Evolutionary conservation across 2,113 vertebrate species (phyloP).

Genomic region (Anas platyrhynchos): DNA sequence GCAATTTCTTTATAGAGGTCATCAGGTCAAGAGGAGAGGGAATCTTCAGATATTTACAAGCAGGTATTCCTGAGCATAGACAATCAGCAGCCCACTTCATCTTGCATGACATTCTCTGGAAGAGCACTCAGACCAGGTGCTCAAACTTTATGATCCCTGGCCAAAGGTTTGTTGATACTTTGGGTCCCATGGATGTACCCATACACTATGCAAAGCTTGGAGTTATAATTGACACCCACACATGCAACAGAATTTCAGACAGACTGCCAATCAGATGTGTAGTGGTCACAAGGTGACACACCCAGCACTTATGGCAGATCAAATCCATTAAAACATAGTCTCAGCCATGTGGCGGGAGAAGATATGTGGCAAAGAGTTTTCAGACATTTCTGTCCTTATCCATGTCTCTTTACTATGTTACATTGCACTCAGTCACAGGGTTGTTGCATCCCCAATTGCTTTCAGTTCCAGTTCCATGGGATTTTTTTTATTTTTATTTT

Average conservation of each 20-base stretch:
- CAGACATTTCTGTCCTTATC: neutral
- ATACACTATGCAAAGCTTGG: accelerated
- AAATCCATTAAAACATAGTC: neutral
- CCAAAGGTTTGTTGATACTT: neutral
- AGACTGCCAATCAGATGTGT: accelerated
- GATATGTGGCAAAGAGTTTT: neutral
- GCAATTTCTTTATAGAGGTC: neutral
- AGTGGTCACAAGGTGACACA: accelerated
- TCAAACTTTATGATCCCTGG: neutral
- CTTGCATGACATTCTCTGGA: accelerated
- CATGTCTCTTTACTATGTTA: neutral
- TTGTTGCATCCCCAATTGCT: neutral
- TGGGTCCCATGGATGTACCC: neutral
- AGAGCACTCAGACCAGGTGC: neutral
- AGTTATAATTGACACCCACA: accelerated
- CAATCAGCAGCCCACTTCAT: neutral
- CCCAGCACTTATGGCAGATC: neutral
- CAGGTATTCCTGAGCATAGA: neutral
- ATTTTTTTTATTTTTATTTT: neutral
- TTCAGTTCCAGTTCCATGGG: neutral
- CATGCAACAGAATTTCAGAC: neutral
- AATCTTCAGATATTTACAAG: neutral
- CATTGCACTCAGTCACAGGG: neutral
- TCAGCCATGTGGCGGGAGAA: neutral
- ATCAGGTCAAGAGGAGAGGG: neutral